phyloP scores from a whole-genome alignment of 1,140 invertebrate species.

The Callitettix versicolor region DNA sequence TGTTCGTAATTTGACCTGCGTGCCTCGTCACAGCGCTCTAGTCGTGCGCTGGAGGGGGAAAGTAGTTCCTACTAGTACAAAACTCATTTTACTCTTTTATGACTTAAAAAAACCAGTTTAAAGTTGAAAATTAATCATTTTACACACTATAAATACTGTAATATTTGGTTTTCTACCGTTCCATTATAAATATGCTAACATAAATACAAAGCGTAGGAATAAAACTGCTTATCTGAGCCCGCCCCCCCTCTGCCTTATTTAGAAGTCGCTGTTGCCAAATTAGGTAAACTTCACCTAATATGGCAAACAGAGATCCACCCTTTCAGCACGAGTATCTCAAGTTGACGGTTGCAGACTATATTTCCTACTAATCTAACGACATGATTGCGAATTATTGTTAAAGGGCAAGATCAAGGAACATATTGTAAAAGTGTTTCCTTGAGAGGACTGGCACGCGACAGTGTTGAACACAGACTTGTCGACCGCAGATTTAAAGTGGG shows the following conservation, averaged over 20 bases:
- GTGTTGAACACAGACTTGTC: no score
- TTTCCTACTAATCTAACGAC: no score
- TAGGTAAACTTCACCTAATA: constrained; percentile 33
- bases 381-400: no score
- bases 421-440: no score
- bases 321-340: constrained; percentile 16
- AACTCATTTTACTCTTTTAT: not conserved
- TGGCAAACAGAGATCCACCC: constrained; percentile 28
- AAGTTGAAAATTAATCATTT: not conserved
- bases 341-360: constrained; percentile 10
- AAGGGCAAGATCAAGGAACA: no score
- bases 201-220: constrained; percentile 13
- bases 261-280: constrained; percentile 33
- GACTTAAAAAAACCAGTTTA: not conserved
- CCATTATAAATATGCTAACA: constrained; percentile 4
- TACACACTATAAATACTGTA: not conserved
- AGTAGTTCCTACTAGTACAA: constrained; percentile 16
- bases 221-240: constrained; percentile 7
- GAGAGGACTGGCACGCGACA: no score
- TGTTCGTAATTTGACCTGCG: constrained; percentile 31
- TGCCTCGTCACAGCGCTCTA: constrained; percentile 7
- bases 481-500: no score
- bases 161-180: not conserved
- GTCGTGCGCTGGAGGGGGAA: constrained; percentile 18
- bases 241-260: constrained; percentile 29